Percentiles rank a stretch among this genome's conserved stretches.
Conservation (phyloP, 2,113 vertebrate species). For the Gymnocephalus cernua region DNA sequence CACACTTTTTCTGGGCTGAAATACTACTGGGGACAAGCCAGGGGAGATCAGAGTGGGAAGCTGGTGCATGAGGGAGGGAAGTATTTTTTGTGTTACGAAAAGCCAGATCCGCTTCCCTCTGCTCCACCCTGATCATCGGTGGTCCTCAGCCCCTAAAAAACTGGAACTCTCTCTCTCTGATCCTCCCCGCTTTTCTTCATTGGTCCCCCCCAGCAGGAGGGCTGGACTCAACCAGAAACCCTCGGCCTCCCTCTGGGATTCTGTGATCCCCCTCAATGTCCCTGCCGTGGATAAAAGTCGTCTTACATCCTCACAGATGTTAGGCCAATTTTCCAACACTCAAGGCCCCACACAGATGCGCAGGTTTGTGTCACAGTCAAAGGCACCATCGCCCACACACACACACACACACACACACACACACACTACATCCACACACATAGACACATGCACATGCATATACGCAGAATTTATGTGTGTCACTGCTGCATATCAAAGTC, state of each 20-base stretch:
- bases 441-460: constrained; percentile 32
- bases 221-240: constrained; percentile 64
- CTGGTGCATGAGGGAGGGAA: constrained; percentile 44
- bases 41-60: constrained; percentile 58
- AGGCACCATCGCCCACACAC: constrained; percentile 19
- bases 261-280: constrained; percentile 66
- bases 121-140: constrained; percentile 50
- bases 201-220: constrained; percentile 59
- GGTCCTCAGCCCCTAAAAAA: constrained; percentile 45
- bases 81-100: constrained; percentile 46
- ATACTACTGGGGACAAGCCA: constrained; percentile 40
- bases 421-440: background rate
- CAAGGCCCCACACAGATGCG: constrained; percentile 54
- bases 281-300: constrained; percentile 64
- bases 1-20: constrained; percentile 41
- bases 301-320: constrained; percentile 75
- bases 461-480: constrained; percentile 49
- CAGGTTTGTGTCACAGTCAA: constrained; percentile 57
- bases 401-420: constrained; percentile 8
- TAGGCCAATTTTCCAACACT: constrained; percentile 67
- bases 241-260: constrained; percentile 50
- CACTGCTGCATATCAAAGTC: constrained; percentile 65
- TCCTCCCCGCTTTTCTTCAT: constrained; percentile 50
- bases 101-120: constrained; percentile 47
- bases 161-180: constrained; percentile 57